Base-by-base conservation (phyloP, 2,888 invertebrate genomes). In the Erebia epiphron region DNA sequence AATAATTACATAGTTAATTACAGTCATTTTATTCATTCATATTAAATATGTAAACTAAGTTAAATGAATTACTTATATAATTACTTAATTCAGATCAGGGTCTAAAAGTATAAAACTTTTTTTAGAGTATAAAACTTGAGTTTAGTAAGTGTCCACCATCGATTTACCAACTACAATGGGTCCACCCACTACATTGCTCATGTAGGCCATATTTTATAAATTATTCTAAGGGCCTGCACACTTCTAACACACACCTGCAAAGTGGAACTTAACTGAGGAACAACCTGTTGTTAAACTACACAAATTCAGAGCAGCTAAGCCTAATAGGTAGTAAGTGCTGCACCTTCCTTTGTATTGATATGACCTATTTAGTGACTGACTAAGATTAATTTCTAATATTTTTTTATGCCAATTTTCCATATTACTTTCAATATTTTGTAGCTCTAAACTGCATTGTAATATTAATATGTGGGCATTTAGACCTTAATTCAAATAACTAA, bases 81-180 rank as follows among this genome's bases (percentile, higher is more conserved):
- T n/a, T n/a, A n/a, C n/a, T n/a, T 21, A 56, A 56, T 56, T 60
- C 60, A 43, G 60, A 43, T 60, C 43, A 43, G 60, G 16, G 60
- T 43, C 43, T 43, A 16, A 41, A 43, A 41, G 43, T 60, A 16
- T 16, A 60, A 60, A 60, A 41, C 35, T 60, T 16, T 43, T 43
- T 41, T 16, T 50, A 16, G n/a, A 43, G 43, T 43, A 43, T 43
- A 10, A 43, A 43, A 43, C 43, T 3, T 41, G 41, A 41, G 43
- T 43, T 43, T 43, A 43, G 43, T 43, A 11, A 11, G 43, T 11
- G 9, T 43, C 43, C n/a, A n/a, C n/a, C n/a, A n/a, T n/a, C n/a
- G n/a, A n/a, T n/a, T n/a, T n/a, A n/a, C n/a, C n/a, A n/a, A n/a
- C n/a, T n/a, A n/a, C n/a, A n/a, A n/a, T n/a, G n/a, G n/a, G 9